Percentiles rank a stretch among this genome's conserved stretches.
Evolutionary conservation across 2,888 invertebrate species (phyloP).

Genomic region (Pardosa pseudoannulata): DNA sequence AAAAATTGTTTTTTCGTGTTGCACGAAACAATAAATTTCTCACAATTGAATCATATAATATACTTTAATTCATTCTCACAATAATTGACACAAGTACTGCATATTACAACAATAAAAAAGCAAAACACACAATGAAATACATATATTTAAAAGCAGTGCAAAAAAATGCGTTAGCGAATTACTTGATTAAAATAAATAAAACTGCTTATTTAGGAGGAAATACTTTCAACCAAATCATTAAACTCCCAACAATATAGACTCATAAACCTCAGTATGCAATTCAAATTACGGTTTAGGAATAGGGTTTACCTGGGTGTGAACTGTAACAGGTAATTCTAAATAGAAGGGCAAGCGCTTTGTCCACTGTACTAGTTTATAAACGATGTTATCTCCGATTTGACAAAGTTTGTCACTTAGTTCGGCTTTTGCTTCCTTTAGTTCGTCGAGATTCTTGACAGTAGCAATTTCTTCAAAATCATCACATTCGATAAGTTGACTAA

Average conservation of each 20-base stretch:
- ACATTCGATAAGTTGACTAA: conserved; percentile 94
- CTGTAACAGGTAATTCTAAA: conserved; percentile 95
- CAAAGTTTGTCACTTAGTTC: conserved; percentile 91
- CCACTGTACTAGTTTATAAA: conserved; percentile 99
- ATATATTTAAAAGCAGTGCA: neutral
- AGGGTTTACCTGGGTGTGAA: conserved; percentile 75
- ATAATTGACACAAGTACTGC: neutral
- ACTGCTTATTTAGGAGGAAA: too few species aligned
- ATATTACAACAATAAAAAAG: neutral
- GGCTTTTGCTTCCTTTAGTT: conserved; percentile 89
- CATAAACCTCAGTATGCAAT: neutral
- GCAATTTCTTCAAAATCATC: conserved; percentile 98
- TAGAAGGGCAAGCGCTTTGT: conserved; percentile 98
- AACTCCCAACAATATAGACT: neutral
- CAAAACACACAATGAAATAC: neutral
- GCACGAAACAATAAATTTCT: neutral
- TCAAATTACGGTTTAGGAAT: neutral
- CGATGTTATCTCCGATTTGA: conserved; percentile 97
- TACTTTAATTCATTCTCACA: neutral
- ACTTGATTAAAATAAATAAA: neutral
- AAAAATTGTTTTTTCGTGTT: neutral
- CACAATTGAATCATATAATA: neutral
- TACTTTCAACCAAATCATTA: neutral
- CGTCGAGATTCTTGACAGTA: conserved; percentile 91
- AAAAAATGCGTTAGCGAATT: too few species aligned